Conservation (phyloP, 1,140 invertebrate genomes). For the Drosophila nebulosa region DNA sequence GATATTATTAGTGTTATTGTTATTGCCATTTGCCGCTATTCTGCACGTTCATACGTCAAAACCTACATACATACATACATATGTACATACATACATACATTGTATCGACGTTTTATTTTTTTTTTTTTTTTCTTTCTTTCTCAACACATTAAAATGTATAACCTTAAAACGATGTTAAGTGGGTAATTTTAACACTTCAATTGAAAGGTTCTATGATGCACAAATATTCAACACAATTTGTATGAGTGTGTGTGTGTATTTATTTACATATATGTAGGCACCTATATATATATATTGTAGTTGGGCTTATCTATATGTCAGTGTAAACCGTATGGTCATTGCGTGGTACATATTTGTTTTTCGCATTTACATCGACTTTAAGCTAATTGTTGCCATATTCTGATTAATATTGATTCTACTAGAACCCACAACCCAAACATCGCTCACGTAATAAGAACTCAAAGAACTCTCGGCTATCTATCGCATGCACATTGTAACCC, state of each 20-base stretch:
- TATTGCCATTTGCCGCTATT: conserved; percentile 8
- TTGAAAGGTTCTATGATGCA: conserved; percentile 66
- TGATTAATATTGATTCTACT: neutral
- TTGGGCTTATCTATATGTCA: neutral
- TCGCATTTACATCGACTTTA: conserved; percentile 46
- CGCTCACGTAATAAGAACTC: neutral
- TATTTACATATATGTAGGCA: no score
- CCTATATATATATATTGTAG: conserved; percentile 4
- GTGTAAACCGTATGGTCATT: conserved; percentile 18
- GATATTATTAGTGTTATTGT: conserved; percentile 19
- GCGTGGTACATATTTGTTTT: conserved; percentile 57
- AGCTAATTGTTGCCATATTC: neutral
- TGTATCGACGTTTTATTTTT: neutral
- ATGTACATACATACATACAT: conserved; percentile 2
- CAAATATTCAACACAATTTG: conserved; percentile 7
- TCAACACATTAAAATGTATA: conserved; percentile 63
- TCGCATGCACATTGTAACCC: no score
- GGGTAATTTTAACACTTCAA: conserved; percentile 76
- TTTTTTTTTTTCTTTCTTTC: conserved; percentile 21
- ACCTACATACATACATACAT: conserved; percentile 3
- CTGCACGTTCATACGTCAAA: neutral
- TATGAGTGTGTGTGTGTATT: no score
- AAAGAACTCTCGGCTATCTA: neutral
- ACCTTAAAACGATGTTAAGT: conserved; percentile 75
- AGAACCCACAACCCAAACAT: neutral